Percentiles rank a stretch among this genome's conserved stretches.
phyloP scores from a whole-genome alignment of 2,888 invertebrate species.

The Monochamus alternatus region DNA sequence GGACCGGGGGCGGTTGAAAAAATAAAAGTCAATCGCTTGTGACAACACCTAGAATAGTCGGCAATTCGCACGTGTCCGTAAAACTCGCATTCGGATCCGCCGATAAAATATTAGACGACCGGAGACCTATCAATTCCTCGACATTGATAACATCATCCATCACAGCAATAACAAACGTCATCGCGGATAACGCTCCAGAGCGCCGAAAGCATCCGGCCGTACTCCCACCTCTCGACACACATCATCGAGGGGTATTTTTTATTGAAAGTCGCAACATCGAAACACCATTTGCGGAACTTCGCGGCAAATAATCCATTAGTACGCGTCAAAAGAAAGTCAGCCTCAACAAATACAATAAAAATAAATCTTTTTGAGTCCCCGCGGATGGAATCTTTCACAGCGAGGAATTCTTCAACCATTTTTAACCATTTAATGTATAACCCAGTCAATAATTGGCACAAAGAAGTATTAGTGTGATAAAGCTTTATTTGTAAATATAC shows the following conservation, averaged over 20 bases:
- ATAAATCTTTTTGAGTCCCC: constrained; percentile 24
- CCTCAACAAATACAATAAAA: constrained; percentile 40
- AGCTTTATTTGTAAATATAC: no score
- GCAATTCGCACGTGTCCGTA: constrained; percentile 34
- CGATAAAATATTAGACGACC: constrained; percentile 55
- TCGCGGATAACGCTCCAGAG: constrained; percentile 40
- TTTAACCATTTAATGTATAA: no score
- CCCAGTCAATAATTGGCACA: not conserved
- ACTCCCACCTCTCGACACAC: constrained; percentile 8
- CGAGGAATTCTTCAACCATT: constrained; percentile 20
- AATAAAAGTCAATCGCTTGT: constrained; percentile 18
- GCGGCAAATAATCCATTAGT: constrained; percentile 43
- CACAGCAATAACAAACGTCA: constrained; percentile 56
- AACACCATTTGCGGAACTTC: constrained; percentile 33
- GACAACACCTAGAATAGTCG: constrained; percentile 18
- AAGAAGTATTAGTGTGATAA: no score
- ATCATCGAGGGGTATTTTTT: constrained; percentile 26
- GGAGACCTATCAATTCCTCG: constrained; percentile 56
- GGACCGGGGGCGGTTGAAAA: not conserved
- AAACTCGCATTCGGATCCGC: constrained; percentile 33
- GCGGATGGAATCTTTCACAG: constrained; percentile 28
- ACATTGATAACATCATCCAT: constrained; percentile 58
- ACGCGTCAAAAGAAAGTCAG: constrained; percentile 33
- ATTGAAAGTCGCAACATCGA: constrained; percentile 34
- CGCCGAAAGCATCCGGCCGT: constrained; percentile 9